Conservation (phyloP, 2,113 vertebrate genomes). For the Vidua chalybeata region DNA sequence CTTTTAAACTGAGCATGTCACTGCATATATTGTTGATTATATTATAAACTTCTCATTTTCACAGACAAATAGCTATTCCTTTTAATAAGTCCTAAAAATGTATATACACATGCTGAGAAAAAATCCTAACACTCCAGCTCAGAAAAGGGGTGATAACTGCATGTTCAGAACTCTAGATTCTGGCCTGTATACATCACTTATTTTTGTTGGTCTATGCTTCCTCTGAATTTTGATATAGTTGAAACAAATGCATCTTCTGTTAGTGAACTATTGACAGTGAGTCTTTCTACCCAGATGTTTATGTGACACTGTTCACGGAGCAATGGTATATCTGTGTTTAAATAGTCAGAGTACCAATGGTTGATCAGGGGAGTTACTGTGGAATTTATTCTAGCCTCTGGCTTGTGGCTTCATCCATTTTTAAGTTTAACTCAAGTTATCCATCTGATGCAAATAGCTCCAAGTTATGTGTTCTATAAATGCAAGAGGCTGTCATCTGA, state of each 20-base stretch:
- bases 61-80: not conserved
- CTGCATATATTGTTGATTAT: not conserved
- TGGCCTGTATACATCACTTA: not conserved
- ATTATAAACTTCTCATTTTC: not conserved
- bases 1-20: not conserved
- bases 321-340: slow-evolving; percentile 9
- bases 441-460: slow-evolving; percentile 48
- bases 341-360: slow-evolving; percentile 15
- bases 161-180: not conserved
- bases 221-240: not conserved
- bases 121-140: not conserved
- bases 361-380: not conserved
- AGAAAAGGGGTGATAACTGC: not conserved
- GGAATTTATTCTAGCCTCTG: slow-evolving; percentile 30
- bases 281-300: slow-evolving; percentile 35
- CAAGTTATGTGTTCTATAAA: slow-evolving; percentile 62
- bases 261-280: not conserved
- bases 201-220: not conserved
- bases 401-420: slow-evolving; percentile 38
- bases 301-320: not conserved
- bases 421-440: slow-evolving; percentile 53
- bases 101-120: not conserved
- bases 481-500: slow-evolving; percentile 55
- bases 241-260: slow-evolving; percentile 33
- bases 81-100: not conserved